Base-by-base conservation (phyloP, 2,113 vertebrate species). In the Podarcis cretensis region DNA sequence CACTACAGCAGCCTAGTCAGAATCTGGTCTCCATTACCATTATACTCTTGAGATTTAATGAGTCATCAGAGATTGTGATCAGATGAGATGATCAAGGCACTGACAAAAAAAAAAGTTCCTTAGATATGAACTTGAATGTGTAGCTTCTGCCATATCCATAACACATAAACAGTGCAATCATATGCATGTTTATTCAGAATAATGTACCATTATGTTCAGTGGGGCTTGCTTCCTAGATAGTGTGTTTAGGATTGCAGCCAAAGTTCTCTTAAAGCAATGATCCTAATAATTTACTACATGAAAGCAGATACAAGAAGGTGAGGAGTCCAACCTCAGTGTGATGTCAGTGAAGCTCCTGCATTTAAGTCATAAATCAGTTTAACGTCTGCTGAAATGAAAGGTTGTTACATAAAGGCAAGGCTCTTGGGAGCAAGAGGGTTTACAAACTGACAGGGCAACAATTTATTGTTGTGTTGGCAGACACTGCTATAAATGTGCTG, bases 381-480 rank as follows among this genome's bases (percentile, higher is more conserved):
- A 66, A 65, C 88, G 37, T 76, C 2, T 76, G 18, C 25, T 40
- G 35, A 76, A 76, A 37, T 76, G 74, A 32, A 76, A 76, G 66
- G 37, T 84, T 93, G 74, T 83, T 92, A 92, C 48, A 18, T 82
- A 89, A 85, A 69, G 66, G 40, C 0, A 20, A 89, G 82, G 14
- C 30, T 89, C 66, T 80, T 69, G 20, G 68, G 63, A 54, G 20
- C 43, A 86, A 32, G 30, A 32, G 59, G 37, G 9, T 88, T 89
- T 89, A 83, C 68, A 87, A 6, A 1, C 59, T 91, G 92, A 89
- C 84, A 0, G 0, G 65, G 43, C 16, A 90, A 84, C 92, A 91
- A 27, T 13, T 91, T 90, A 85, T 63, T 66, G 27, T 86, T 59
- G 32, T 93, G 59, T 43, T 93, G 85, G 88, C 65, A 90, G 82